Evolutionary conservation across 2,113 vertebrate genomes (phyloP), one percentile per base, ranked within the genome.

Genomic region (Esox niger): DNA sequence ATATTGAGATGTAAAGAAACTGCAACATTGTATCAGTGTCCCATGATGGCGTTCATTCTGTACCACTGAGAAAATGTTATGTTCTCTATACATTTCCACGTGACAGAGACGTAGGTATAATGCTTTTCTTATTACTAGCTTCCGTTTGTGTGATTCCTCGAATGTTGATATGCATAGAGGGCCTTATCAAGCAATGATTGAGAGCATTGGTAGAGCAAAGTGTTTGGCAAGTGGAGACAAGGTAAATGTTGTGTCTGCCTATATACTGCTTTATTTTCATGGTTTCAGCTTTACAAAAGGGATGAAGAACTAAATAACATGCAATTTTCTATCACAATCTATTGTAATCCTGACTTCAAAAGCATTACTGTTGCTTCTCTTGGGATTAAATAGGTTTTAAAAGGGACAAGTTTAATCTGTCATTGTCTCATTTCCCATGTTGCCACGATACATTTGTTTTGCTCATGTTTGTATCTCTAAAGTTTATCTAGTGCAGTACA

Each of bases 331-430:
- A 25, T 35, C 9, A 30, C 57, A 62, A 30, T 29, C 57, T 55
- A 20, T 29, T 29, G 30, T 60, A 43, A 73, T 73, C 57, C 58
- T 35, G 30, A 67, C 46, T 61, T 61, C 58, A 23, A 52, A 52
- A 43, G 20, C 43, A 26, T 21, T 25, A 29, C 30, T 35, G 15
- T n/a, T 33, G 62, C 56, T 46, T 61, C 56, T n/a, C 6, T 27
- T 26, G 46, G 57, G 47, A 73, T 73, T 66, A 73, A 32, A 60
- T 35, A 25, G 27, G 43, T 72, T 72, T 52, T 29, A 60, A 52
- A 23, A 32, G 20, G 54, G 27, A 52, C 47, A 49, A 31, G 31
- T 27, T 63, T 63, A 63, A 70, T 70, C 47, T 30, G 29, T 43
- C 7, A 49, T 54, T 59, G 30, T 67, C 23, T 56, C 23, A 54